phyloP scores from a whole-genome alignment of 1,140 invertebrate species.

The Aphelinus atriplicis region DNA sequence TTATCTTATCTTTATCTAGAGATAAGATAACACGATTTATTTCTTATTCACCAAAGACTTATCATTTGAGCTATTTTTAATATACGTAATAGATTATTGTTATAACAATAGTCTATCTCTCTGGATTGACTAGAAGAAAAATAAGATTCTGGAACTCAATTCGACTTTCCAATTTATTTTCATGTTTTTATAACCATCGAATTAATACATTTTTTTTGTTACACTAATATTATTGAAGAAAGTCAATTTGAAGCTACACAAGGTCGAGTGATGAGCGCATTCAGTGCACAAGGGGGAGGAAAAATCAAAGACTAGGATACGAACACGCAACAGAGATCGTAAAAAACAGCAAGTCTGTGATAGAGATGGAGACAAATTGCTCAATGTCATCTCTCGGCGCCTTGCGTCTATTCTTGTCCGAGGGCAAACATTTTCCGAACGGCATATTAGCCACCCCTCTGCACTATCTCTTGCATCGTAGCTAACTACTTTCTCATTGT shows the following conservation, averaged over 20 bases:
- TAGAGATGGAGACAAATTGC: conserved; percentile 2
- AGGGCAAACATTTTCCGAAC: conserved; percentile 7
- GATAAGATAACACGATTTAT: conserved; percentile 5
- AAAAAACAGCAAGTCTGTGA: too few species aligned
- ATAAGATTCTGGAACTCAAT: too few species aligned
- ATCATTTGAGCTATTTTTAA: conserved; percentile 9
- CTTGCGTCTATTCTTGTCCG: conserved; percentile 12
- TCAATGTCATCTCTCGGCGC: background rate
- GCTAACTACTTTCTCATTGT: background rate
- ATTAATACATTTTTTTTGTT: too few species aligned
- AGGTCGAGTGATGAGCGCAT: too few species aligned
- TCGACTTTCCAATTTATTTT: too few species aligned
- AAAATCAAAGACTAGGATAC: too few species aligned
- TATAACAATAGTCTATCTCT: conserved; percentile 2
- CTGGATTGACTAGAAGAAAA: background rate
- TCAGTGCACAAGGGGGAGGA: too few species aligned
- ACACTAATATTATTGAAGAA: too few species aligned
- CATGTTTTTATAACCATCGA: too few species aligned
- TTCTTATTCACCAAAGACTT: background rate
- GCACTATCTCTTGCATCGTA: too few species aligned
- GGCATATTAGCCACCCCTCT: background rate
- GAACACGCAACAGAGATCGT: too few species aligned
- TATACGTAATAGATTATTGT: background rate
- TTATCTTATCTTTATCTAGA: conserved; percentile 8
- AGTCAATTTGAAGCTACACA: too few species aligned